Evolutionary conservation across 2,888 invertebrate species (phyloP).

Genomic region (Cephus pygmeus): DNA sequence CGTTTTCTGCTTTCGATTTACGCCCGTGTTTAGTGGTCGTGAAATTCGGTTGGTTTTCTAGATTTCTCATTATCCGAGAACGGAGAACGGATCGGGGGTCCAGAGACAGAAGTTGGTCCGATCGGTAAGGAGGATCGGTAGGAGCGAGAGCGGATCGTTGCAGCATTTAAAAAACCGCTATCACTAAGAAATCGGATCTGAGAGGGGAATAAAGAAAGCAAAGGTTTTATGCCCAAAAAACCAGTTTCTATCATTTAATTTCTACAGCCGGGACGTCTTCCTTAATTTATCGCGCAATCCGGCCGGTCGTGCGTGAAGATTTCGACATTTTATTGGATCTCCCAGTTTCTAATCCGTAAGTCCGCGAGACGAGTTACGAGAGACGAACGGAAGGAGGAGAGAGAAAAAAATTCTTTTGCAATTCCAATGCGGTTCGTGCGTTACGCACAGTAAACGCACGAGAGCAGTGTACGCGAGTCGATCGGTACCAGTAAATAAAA

Average conservation of each 20-base stretch:
- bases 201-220: slow-evolving; percentile 14
- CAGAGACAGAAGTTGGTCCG: not conserved
- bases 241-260: slow-evolving; percentile 63
- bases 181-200: not conserved
- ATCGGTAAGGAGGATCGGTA: slow-evolving; percentile 1
- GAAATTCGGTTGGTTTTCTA: not conserved
- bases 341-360: slow-evolving; percentile 44
- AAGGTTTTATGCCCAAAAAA: slow-evolving; percentile 33
- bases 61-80: not conserved
- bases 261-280: slow-evolving; percentile 59
- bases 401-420: not conserved
- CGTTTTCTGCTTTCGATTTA: not conserved
- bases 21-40: not conserved
- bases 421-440: not conserved
- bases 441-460: not conserved
- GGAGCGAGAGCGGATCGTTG: not conserved
- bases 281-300: slow-evolving; percentile 57
- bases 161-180: not conserved
- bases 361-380: not conserved
- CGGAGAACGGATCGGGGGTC: not conserved
- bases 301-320: slow-evolving; percentile 43
- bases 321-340: slow-evolving; percentile 59
- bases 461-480: not conserved
- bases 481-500: not conserved
- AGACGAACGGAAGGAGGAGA: not conserved